Base-by-base conservation (phyloP, 1,140 invertebrate species). In the Vanessa tameamea region DNA sequence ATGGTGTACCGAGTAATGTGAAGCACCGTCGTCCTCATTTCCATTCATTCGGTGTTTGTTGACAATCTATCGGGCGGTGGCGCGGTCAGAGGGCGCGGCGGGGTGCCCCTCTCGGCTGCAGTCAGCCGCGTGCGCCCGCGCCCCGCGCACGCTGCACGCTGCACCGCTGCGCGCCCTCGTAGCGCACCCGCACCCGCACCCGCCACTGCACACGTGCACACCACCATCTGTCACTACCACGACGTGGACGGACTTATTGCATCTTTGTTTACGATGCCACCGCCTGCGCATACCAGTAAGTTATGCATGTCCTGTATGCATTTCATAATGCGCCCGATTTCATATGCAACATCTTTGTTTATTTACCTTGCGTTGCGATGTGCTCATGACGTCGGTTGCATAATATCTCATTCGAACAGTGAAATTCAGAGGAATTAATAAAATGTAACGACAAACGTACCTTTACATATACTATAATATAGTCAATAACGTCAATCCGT, bases 31-130 rank as follows among this genome's bases (percentile, higher is more conserved):
- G 82, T 79, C 82, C 81, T 89, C 80, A 86, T 88, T 90, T 88
- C 87, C 89, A 92, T 92, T 91, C 85, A 89, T 87, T 88, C 78
- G 83, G 78, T 86, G 84, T 85, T 86, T 87, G 87, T 91, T 90
- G 89, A 88, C 85, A 89, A 86, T 84, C 78, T 76, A 79, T 78
- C 78, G 78, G 77, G 73, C 74, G 81, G 79, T 79, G 78, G 81
- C 70, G 82, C 81, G 78, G 80, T 72, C 72, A 71, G 76, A 79
- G 75, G 78, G 77, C 78, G 80, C 72, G 70, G 80, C 77, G 84
- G 84, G 84, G 85, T 82, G 83, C 80, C 78, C 80, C 81, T 76
- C 80, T 76, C 72, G 65, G 78, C 81, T 86, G 87, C 88, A 90
- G 88, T 90, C 84, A 67, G 73, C 78, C 69, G 71, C 82, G 84